Percentiles rank a stretch among this genome's conserved stretches.
phyloP scores from a whole-genome alignment of 2,797 vertebrate species.

The Garrulus glandarius region DNA sequence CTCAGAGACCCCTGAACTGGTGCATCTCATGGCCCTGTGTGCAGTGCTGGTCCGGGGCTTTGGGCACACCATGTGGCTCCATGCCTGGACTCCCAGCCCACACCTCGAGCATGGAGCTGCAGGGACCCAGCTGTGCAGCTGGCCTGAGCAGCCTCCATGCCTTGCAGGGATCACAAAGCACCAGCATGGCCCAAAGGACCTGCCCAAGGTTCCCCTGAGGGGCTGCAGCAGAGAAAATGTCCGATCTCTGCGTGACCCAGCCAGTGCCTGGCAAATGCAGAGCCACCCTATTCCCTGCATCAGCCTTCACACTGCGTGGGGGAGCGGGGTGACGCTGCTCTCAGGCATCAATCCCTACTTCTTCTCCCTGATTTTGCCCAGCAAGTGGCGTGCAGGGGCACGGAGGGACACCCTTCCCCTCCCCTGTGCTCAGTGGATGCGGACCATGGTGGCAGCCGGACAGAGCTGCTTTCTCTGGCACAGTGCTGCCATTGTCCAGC shows the following conservation, averaged over 20 bases:
- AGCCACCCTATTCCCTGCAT: neutral
- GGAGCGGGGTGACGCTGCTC: rapidly evolving
- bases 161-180: neutral
- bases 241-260: neutral
- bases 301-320: rapidly evolving
- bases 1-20: neutral
- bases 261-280: rapidly evolving
- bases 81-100: neutral
- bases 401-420: neutral
- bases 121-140: neutral
- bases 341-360: neutral
- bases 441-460: rapidly evolving
- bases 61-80: rapidly evolving
- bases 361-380: neutral
- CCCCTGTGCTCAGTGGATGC: neutral
- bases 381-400: rapidly evolving
- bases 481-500: neutral
- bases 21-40: neutral
- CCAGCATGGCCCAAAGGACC: rapidly evolving
- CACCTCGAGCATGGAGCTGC: neutral
- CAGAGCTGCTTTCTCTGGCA: constrained; percentile 31
- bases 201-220: neutral
- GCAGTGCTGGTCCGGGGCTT: rapidly evolving
- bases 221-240: neutral
- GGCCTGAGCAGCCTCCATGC: neutral